phyloP scores from a whole-genome alignment of 2,888 invertebrate species.

The Eupithecia abbreviata region DNA sequence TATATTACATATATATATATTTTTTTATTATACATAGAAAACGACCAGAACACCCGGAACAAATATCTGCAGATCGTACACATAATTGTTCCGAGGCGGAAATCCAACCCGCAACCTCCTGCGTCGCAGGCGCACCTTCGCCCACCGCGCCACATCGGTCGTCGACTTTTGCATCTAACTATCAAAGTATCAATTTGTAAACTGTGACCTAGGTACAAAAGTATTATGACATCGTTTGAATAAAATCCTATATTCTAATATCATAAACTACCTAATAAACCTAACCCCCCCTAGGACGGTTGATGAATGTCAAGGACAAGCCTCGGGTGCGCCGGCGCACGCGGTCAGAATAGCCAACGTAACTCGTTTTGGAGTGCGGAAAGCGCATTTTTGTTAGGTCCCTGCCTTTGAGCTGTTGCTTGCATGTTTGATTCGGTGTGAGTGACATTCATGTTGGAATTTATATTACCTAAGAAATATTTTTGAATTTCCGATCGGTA shows the following conservation, averaged over 20 bases:
- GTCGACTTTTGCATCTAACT: too few relatives aligned
- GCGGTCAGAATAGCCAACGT: slow-evolving; percentile 33
- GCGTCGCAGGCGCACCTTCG: too few relatives aligned
- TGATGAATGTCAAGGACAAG: slow-evolving; percentile 38
- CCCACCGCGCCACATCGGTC: too few relatives aligned
- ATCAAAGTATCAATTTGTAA: too few relatives aligned
- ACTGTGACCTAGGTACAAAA: too few relatives aligned
- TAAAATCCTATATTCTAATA: neutral
- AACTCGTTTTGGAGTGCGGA: slow-evolving; percentile 21
- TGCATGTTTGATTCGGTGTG: neutral
- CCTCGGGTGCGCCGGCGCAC: slow-evolving; percentile 28
- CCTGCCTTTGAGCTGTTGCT: slow-evolving; percentile 15
- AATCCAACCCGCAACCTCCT: too few relatives aligned
- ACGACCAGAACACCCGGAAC: too few relatives aligned
- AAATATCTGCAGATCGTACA: too few relatives aligned
- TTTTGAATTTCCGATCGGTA: too few relatives aligned
- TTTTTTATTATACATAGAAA: too few relatives aligned
- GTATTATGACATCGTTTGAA: neutral
- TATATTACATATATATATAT: too few relatives aligned
- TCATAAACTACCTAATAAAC: neutral
- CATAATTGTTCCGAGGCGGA: too few relatives aligned
- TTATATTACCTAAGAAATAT: neutral
- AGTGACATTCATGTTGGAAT: neutral
- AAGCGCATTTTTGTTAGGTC: slow-evolving; percentile 39
- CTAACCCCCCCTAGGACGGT: neutral